These are phyloP conservation scores for Calameuta idolon DNA, from an alignment of 2,888 invertebrate species.

Conservation along the genomic window DNA sequence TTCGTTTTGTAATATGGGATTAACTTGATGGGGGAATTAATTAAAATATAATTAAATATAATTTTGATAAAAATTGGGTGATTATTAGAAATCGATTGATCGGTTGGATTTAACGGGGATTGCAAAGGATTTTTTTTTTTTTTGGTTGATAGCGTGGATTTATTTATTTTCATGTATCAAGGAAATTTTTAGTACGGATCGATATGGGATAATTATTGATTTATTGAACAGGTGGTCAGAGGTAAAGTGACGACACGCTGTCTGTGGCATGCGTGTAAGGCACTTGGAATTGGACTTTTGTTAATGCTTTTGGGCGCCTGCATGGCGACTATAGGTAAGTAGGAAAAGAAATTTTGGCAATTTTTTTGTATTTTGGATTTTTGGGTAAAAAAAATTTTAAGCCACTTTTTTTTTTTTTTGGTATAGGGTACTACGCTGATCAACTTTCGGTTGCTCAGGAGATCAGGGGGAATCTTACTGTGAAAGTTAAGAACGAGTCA, in stretches of 20 bases:
- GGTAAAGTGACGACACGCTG: slow-evolving; percentile 91
- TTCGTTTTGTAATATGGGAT: too few species aligned
- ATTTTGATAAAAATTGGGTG: too few species aligned
- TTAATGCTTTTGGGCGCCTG: slow-evolving; percentile 90
- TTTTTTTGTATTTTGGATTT: not conserved
- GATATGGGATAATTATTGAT: not conserved
- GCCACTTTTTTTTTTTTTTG: slow-evolving; percentile 28
- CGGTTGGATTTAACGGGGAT: not conserved
- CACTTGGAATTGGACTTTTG: slow-evolving; percentile 86
- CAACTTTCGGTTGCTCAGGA: slow-evolving; percentile 83
- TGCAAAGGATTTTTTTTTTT: not conserved
- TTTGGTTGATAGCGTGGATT: not conserved
- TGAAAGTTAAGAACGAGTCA: slow-evolving; percentile 84
- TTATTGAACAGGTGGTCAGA: slow-evolving; percentile 75
- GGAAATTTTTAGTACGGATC: too few species aligned
- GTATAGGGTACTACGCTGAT: slow-evolving; percentile 84
- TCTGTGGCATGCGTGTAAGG: slow-evolving; percentile 94
- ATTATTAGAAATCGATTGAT: too few species aligned
- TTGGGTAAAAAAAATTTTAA: not conserved
- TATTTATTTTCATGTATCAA: too few species aligned
- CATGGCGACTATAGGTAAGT: slow-evolving; percentile 91
- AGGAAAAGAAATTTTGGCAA: not conserved
- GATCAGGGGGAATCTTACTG: slow-evolving; percentile 81
- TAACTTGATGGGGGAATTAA: too few species aligned
- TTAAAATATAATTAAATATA: too few species aligned